Evolutionary conservation across 2,888 invertebrate genomes (phyloP).

Genomic region (Lasioglossum oenotherae): DNA sequence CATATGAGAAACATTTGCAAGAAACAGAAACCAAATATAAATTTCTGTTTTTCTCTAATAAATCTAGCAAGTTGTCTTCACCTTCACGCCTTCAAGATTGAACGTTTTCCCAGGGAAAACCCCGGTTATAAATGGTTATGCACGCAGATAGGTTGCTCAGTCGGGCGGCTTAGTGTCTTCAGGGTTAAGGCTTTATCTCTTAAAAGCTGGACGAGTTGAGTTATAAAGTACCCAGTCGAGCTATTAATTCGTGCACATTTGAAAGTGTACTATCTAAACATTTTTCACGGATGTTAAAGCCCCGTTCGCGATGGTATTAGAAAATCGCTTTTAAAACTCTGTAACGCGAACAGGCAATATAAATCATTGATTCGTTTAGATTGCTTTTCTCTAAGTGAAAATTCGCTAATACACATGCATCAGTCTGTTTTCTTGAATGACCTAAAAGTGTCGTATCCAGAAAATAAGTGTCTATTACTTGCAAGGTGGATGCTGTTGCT

Average conservation of each 20-base stretch:
- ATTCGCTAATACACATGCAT: background rate
- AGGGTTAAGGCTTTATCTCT: background rate
- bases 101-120: background rate
- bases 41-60: background rate
- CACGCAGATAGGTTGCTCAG: background rate
- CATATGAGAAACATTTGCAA: background rate
- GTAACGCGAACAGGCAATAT: background rate
- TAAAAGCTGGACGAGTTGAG: constrained; percentile 4
- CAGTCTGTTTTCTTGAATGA: background rate
- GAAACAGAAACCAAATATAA: no score
- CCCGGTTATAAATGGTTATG: background rate
- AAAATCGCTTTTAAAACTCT: background rate
- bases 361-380: constrained; percentile 1
- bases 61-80: background rate
- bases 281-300: background rate
- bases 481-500: background rate
- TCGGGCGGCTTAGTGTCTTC: background rate
- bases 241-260: background rate
- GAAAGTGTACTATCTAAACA: background rate
- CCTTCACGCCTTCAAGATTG: background rate
- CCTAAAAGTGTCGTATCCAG: background rate
- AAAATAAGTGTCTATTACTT: background rate
- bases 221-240: background rate
- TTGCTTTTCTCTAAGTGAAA: background rate
- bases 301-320: background rate